phyloP scores from a whole-genome alignment of 2,797 vertebrate genomes.

The Urosaurus nigricauda region DNA sequence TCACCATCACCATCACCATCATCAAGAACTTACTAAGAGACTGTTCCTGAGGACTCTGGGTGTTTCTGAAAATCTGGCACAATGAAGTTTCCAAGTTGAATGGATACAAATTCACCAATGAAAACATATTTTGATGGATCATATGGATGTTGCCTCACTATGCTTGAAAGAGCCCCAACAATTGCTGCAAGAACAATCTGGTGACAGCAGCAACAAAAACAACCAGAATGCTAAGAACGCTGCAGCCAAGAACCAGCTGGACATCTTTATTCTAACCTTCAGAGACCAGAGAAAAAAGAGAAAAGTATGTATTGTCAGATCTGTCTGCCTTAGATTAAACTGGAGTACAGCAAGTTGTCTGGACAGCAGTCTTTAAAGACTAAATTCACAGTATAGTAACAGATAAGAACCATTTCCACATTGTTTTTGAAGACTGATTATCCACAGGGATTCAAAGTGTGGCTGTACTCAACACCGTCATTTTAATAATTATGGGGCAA shows the following conservation, averaged over 20 bases:
- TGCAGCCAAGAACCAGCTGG: too few species aligned
- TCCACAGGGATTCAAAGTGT: neutral
- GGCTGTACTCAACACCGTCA: too few species aligned
- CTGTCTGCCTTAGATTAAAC: neutral
- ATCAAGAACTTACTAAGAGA: neutral
- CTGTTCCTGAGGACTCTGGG: neutral
- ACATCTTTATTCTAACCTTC: neutral
- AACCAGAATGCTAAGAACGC: neutral
- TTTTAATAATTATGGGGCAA: neutral
- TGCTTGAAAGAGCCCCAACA: neutral
- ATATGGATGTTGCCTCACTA: neutral
- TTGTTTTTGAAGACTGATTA: neutral
- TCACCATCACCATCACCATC: too few species aligned
- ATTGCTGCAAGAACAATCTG: neutral
- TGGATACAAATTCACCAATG: slow-evolving; percentile 16
- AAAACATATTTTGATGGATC: neutral
- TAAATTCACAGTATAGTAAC: too few species aligned
- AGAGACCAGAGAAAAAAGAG: too few species aligned
- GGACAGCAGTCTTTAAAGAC: neutral
- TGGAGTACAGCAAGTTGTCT: too few species aligned
- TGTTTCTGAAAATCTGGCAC: neutral
- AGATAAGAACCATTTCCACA: neutral
- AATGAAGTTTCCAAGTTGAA: too few species aligned
- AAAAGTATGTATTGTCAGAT: neutral
- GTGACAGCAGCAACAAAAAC: neutral